Evolutionary conservation across 2,888 invertebrate species (phyloP).

Genomic region (Epsilonema sp.): DNA sequence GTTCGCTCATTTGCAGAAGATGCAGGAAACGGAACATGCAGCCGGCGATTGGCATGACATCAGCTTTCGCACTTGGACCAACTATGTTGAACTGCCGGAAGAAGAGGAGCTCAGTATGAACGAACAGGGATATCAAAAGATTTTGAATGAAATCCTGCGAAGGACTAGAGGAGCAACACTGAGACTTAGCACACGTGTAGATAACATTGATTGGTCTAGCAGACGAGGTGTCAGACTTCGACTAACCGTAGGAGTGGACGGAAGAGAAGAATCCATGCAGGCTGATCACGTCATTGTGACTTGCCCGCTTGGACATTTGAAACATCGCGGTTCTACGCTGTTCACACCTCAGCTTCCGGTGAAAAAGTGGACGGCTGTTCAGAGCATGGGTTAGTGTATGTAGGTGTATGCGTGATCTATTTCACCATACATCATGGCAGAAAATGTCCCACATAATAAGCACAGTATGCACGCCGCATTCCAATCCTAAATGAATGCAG

Average conservation of each 20-base stretch:
- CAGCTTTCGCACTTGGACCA: not conserved
- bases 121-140: not conserved
- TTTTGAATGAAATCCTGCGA: not conserved
- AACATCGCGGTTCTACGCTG: slow-evolving; percentile 19
- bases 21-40: not conserved
- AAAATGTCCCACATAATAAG: too few species aligned
- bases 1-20: not conserved
- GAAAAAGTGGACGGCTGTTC: slow-evolving; percentile 35
- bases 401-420: not conserved
- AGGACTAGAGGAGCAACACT: too few species aligned
- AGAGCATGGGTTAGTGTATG: slow-evolving; percentile 27
- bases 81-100: not conserved
- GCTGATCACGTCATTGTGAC: slow-evolving; percentile 32
- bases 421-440: not conserved
- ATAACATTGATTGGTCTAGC: not conserved
- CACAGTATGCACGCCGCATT: too few species aligned
- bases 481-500: too few species aligned
- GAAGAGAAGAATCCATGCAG: not conserved
- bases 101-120: not conserved
- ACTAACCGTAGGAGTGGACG: not conserved
- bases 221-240: not conserved
- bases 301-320: slow-evolving; percentile 30
- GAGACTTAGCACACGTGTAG: not conserved
- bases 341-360: slow-evolving; percentile 28
- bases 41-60: not conserved